These are phyloP conservation scores for Venustaconcha ellipsiformis DNA, from an alignment of 1,140 invertebrate genomes.

Conservation along the genomic window DNA sequence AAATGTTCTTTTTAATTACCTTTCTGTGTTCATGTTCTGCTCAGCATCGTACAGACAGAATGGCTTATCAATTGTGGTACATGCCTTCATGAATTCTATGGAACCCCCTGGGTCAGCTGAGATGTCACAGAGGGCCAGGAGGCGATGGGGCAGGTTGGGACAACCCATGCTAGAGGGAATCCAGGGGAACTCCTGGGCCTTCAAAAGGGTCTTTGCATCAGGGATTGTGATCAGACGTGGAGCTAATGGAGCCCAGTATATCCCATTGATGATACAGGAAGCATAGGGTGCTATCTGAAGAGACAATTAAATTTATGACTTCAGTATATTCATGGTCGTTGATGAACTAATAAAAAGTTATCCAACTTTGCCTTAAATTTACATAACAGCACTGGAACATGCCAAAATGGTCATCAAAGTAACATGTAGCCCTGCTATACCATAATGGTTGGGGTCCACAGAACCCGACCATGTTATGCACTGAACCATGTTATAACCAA, in stretches of 20 bases:
- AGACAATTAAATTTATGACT: background rate
- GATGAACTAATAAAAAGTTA: no score
- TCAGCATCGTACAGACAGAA: constrained; percentile 99
- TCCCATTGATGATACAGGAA: constrained; percentile 96
- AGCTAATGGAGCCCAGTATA: constrained; percentile 98
- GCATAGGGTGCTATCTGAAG: constrained; percentile 95
- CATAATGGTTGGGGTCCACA: no score
- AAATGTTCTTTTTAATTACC: constrained; percentile 68
- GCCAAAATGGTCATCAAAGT: no score
- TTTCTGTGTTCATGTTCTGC: constrained; percentile 95
- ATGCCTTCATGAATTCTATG: constrained; percentile 99
- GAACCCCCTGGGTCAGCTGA: constrained; percentile 98
- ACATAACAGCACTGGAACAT: no score
- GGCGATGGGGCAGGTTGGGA: constrained; percentile 85
- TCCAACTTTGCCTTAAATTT: no score
- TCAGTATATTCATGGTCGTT: no score
- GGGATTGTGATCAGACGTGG: constrained; percentile 97
- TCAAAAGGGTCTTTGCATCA: constrained; percentile 94
- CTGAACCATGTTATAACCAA: no score
- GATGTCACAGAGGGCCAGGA: constrained; percentile 93
- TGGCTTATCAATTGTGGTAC: constrained; percentile 98
- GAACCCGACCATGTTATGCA: no score
- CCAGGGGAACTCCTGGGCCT: constrained; percentile 92
- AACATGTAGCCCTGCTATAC: no score
- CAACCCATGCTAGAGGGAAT: constrained; percentile 84